These are phyloP conservation scores for Sarcophaga carnaria DNA, from an alignment of 2,888 invertebrate genomes.

Conservation along the genomic window DNA sequence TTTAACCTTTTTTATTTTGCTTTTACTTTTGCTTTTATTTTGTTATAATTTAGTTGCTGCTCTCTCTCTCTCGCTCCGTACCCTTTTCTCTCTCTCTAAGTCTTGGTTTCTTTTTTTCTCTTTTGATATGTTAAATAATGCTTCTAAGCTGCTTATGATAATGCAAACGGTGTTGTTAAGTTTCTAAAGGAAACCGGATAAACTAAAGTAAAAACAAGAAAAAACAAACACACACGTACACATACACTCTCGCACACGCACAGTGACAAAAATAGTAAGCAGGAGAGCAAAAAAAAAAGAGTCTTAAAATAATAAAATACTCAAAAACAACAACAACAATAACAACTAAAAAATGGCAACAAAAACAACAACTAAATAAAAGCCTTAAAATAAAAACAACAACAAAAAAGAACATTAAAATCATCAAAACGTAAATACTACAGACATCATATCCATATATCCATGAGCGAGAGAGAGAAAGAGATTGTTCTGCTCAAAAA, in stretches of 20 bases:
- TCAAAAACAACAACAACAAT: background rate
- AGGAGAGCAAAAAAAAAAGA: constrained; percentile 6
- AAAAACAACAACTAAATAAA: background rate
- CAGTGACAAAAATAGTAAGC: constrained; percentile 6
- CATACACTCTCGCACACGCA: background rate
- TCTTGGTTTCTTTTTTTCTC: background rate
- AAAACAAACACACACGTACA: constrained; percentile 11
- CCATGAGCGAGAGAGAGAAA: too few relatives aligned
- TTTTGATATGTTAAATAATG: constrained; percentile 55
- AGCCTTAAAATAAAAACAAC: too few relatives aligned
- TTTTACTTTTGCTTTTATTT: constrained; percentile 16
- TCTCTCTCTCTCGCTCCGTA: background rate
- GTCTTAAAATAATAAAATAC: constrained; percentile 12
- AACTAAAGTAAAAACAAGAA: constrained; percentile 44
- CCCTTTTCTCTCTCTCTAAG: background rate
- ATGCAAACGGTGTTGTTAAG: constrained; percentile 55
- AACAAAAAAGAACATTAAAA: too few relatives aligned
- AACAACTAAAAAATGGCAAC: constrained; percentile 11
- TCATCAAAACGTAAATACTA: too few relatives aligned
- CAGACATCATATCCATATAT: too few relatives aligned
- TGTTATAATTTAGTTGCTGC: constrained; percentile 5
- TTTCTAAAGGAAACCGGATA: constrained; percentile 44
- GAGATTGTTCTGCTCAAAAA: background rate
- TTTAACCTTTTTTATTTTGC: constrained; percentile 44
- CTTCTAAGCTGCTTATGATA: constrained; percentile 65